These are phyloP conservation scores for Leptoteleia sp. DNA, from an alignment of 1,140 invertebrate species.

Conservation along the genomic window DNA sequence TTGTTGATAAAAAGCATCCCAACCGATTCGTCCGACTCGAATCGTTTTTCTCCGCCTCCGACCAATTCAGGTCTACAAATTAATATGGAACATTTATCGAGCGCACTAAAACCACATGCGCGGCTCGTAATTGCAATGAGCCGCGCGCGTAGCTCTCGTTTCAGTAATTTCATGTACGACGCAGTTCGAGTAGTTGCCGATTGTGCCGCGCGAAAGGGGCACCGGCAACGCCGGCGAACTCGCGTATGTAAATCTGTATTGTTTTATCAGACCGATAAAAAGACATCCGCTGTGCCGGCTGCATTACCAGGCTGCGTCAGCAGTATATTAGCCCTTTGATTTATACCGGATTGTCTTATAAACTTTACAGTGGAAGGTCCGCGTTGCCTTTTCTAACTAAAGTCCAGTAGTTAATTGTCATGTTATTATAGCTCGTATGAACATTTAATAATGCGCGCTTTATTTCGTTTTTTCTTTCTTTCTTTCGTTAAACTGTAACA, in stretches of 20 bases:
- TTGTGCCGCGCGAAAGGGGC: conserved; percentile 64
- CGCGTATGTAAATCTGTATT: conserved; percentile 79
- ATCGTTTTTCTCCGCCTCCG: too few species aligned
- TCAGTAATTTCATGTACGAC: conserved; percentile 66
- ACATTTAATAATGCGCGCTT: conserved; percentile 43
- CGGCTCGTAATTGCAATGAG: conserved; percentile 72
- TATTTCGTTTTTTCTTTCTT: too few species aligned
- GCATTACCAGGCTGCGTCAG: conserved; percentile 73
- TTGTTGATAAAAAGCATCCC: too few species aligned
- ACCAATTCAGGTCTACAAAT: too few species aligned
- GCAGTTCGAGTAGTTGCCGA: conserved; percentile 55
- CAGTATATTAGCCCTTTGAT: conserved; percentile 80
- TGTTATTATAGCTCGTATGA: conserved; percentile 42
- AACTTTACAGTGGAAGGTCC: conserved; percentile 19
- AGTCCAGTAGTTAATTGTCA: conserved; percentile 47
- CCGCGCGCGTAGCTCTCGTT: conserved; percentile 65
- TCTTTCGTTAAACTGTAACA: too few species aligned
- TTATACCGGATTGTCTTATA: conserved; percentile 71
- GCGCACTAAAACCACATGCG: conserved; percentile 61
- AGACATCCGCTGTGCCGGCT: conserved; percentile 75
- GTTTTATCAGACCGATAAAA: conserved; percentile 79
- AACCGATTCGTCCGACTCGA: too few species aligned
- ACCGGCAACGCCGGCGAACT: conserved; percentile 59
- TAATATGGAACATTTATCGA: not conserved
- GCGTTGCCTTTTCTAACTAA: conserved; percentile 27